Evolutionary conservation across 2,797 vertebrate genomes (phyloP), one percentile per base, ranked within the genome.

Genomic region (Sciurus carolinensis): DNA sequence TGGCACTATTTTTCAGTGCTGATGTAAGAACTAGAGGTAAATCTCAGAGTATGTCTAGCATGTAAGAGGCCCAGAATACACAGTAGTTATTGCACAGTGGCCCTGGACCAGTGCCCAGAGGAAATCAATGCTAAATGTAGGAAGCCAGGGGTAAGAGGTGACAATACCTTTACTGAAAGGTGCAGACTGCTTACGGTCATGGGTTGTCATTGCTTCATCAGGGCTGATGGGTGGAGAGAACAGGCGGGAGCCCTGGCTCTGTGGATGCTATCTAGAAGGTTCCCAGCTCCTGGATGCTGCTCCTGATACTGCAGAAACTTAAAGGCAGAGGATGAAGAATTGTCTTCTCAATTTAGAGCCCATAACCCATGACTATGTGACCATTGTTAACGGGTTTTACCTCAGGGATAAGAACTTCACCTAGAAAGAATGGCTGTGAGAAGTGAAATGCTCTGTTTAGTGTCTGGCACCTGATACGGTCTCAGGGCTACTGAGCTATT

Each of bases 301-400:
- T 44, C 7, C 6, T 6, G 54, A 22, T 47, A 3, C 24, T 59
- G 17, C 26, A 47, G 54, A 28, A 67, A 52, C 47, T 59, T 47
- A 33, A 26, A 8, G 66, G 54, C 39, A 67, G 26, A n/a, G 57
- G 7, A 5, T n/a, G 52, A 59, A 71, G 50, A 66, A 52, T 20
- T 1, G 1, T 75, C 14, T 13, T 33, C 33, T 30, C 13, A 11
- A 47, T 26, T 17, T 57, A 5, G 20, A 39, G 33, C 26, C 57
- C 2, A 0, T 5, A 30, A 28, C 52, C 18, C 44, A 3, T n/a
- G 7, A 1, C 30, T 1, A 1, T 0, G 2, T 18, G 67, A 22
- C 67, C n/a, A 75, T 13, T 1, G 9, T 54, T 10, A 4, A 2
- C 5, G 7, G 17, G 33, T 36, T 30, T 66, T 22, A 30, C 30